Evolutionary conservation across 2,113 vertebrate species (phyloP).

Genomic region (Carettochelys insculpta): DNA sequence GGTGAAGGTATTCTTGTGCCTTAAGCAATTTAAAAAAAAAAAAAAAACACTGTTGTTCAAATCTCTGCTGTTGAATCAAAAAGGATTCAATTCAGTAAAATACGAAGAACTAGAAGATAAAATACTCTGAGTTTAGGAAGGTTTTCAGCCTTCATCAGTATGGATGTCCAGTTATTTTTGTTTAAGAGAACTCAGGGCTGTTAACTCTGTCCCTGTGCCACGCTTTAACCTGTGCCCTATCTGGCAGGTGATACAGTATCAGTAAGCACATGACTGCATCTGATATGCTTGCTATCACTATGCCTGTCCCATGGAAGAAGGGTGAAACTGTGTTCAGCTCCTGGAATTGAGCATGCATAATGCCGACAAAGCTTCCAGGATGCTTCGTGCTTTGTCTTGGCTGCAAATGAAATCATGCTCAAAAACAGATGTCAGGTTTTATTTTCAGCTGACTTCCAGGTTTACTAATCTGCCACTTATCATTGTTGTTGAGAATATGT

Average conservation of each 20-base stretch:
- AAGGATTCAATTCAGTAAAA: background rate
- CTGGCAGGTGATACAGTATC: background rate
- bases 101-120: background rate
- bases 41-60: background rate
- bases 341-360: background rate
- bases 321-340: background rate
- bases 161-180: background rate
- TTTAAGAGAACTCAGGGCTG: background rate
- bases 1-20: background rate
- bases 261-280: rapidly evolving
- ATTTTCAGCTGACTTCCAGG: background rate
- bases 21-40: background rate
- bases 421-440: background rate
- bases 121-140: background rate
- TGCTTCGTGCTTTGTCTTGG: background rate
- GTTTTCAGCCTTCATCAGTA: background rate
- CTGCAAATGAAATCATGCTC: background rate
- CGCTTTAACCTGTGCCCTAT: background rate
- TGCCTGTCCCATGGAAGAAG: background rate
- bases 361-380: rapidly evolving
- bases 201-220: background rate
- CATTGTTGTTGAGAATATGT: background rate
- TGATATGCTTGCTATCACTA: background rate
- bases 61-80: background rate
- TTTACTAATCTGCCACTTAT: background rate